Evolutionary conservation across 2,888 invertebrate species (phyloP).

Genomic region (Zygaena filipendulae): DNA sequence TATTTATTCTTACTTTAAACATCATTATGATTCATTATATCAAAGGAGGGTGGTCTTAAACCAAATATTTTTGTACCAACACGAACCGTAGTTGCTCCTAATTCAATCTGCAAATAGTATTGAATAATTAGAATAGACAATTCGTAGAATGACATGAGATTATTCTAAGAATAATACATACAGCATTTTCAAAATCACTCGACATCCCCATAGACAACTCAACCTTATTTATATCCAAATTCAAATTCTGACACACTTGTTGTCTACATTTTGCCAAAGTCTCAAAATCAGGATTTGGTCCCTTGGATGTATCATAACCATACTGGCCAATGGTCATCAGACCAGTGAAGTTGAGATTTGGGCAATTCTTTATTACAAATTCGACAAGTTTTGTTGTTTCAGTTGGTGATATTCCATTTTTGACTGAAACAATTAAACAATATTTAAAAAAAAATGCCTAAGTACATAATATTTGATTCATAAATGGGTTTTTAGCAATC

Average conservation of each 20-base stretch:
- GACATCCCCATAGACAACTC: slow-evolving; percentile 99
- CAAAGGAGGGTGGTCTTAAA: slow-evolving; percentile 71
- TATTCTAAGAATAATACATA: slow-evolving; percentile 63
- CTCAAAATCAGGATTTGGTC: slow-evolving; percentile 92
- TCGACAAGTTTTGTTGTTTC: slow-evolving; percentile 75
- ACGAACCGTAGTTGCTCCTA: slow-evolving; percentile 94
- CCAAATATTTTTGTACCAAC: slow-evolving; percentile 97
- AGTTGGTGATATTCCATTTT: slow-evolving; percentile 82
- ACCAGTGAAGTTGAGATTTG: slow-evolving; percentile 81
- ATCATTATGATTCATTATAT: too few species aligned
- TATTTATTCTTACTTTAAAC: too few species aligned
- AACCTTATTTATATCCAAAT: slow-evolving; percentile 56
- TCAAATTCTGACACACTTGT: slow-evolving; percentile 75
- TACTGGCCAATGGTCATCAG: slow-evolving; percentile 97
- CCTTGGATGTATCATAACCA: slow-evolving; percentile 77
- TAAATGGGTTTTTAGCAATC: too few species aligned
- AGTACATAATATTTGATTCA: slow-evolving; percentile 1
- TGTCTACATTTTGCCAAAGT: slow-evolving; percentile 76
- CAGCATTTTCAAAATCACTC: slow-evolving; percentile 94
- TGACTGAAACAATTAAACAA: slow-evolving; percentile 68
- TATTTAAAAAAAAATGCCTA: slow-evolving; percentile 4
- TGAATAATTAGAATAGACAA: neutral
- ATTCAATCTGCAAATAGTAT: slow-evolving; percentile 77
- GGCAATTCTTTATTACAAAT: slow-evolving; percentile 80
- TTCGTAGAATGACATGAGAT: too few species aligned